A percentile compares a stretch with the other conserved stretches of the same genome.
These are phyloP conservation scores for Copidosoma aretas DNA, from an alignment of 2,888 invertebrate genomes.

Conservation along the genomic window DNA sequence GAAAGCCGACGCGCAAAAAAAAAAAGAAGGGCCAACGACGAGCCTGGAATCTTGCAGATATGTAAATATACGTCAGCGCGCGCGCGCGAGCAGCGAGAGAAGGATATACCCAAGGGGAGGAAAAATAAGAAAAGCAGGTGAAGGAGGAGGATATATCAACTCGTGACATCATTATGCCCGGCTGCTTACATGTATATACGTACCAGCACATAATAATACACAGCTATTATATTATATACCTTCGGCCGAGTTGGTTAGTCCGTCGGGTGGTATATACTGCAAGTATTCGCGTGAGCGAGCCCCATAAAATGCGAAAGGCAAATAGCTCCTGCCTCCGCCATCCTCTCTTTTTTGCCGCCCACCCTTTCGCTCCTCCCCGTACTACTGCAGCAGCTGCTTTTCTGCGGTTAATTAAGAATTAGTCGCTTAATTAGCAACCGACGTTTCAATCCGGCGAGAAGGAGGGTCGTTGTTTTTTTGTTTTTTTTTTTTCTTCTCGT, in stretches of 20 bases:
- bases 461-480: background rate
- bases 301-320: constrained; percentile 21
- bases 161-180: constrained; percentile 28
- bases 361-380: too few relatives aligned
- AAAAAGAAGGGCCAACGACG: background rate
- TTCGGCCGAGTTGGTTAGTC: background rate
- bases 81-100: background rate
- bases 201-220: too few relatives aligned
- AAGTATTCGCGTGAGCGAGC: constrained; percentile 24
- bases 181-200: too few relatives aligned
- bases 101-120: background rate
- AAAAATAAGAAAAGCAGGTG: background rate
- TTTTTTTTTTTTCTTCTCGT: too few relatives aligned
- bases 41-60: too few relatives aligned
- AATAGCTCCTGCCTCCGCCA: constrained; percentile 1
- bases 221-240: too few relatives aligned
- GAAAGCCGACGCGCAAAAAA: too few relatives aligned
- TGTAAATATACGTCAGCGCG: too few relatives aligned
- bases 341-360: background rate
- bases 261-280: too few relatives aligned
- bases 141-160: constrained; percentile 12
- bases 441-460: constrained; percentile 14
- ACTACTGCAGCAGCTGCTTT: background rate
- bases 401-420: constrained; percentile 40
- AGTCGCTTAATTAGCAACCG: constrained; percentile 43